phyloP scores from a whole-genome alignment of 2,113 vertebrate species.

The Phylloscopus whistleri region DNA sequence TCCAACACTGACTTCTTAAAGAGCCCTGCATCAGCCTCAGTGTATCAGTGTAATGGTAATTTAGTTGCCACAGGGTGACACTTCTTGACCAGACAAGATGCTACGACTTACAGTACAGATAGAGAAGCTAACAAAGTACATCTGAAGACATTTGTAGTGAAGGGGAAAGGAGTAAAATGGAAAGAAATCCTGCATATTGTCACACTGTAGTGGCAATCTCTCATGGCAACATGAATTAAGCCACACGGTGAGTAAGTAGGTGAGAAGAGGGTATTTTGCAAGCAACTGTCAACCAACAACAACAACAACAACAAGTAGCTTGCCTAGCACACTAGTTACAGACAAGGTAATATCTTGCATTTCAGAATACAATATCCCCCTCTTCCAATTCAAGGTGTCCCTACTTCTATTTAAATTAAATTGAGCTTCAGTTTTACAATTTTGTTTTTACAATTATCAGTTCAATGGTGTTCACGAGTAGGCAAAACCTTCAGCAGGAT shows the following conservation, averaged over 20 bases:
- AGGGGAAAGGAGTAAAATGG: not conserved
- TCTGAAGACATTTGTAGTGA: not conserved
- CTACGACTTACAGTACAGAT: not conserved
- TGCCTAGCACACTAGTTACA: not conserved
- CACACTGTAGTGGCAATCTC: not conserved
- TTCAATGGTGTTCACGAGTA: conserved; percentile 55
- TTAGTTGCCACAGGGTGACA: not conserved
- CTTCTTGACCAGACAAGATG: not conserved
- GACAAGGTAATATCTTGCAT: not conserved
- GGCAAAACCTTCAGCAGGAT: conserved; percentile 56
- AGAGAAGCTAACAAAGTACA: not conserved
- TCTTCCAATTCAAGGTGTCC: conserved; percentile 18
- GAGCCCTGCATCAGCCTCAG: not conserved
- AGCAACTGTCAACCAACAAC: not conserved
- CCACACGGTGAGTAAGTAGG: not conserved
- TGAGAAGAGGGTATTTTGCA: not conserved
- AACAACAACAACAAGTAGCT: not conserved
- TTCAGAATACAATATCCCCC: not conserved
- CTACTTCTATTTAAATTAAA: conserved; percentile 54
- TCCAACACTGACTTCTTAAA: not conserved
- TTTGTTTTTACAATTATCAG: conserved; percentile 41
- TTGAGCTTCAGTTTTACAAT: conserved; percentile 46
- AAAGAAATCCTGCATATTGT: not conserved
- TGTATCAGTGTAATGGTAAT: not conserved
- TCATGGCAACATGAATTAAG: not conserved